Base-by-base conservation (phyloP, 1,140 invertebrate genomes). In the Drosophila funebris region DNA sequence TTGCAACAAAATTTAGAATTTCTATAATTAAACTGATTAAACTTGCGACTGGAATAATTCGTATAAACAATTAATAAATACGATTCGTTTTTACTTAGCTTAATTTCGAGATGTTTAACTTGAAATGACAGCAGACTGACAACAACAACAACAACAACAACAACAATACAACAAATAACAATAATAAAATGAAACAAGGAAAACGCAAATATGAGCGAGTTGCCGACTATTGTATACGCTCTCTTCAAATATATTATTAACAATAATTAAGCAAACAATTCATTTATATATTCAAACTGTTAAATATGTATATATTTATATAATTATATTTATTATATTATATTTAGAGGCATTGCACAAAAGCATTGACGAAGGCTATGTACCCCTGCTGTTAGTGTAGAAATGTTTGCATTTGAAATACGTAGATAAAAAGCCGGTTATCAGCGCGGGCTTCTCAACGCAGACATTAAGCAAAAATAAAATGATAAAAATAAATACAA, bases 401-500 rank as follows among this genome's bases (percentile, higher is more conserved):
- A 22, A 53, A 37, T 53, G 18, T 33, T 52, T 31, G 27, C 48
- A 39, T 7, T 39, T 16, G 4, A 44, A 44, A 52, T 52, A 50
- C 46, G 27, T 31, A 29, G 41, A 44, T 52, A 60, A 60, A 44
- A 43, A 60, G 11, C 18, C 4, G 41, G 43, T 41, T 50, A 67
- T 64, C 24, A 54, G 31, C 18, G 48, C 29, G 31, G 13, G 48
- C 29, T 58, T 58, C 16, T 58, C 56, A 46, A n/a, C 54, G 39
- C 29, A 36, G 22, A 60, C 56, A 46, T 58, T 41, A 41, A 24
- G 37, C 53, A 16, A 22, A 20, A n/a, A 58, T 62, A 67, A 69
- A 43, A 79, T 56, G 77, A 78, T 78, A 87, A 87, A 85, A 87
- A 85, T 85, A 85, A 75, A 75, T 66, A 37, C 27, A 87, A 87